phyloP scores from a whole-genome alignment of 2,113 vertebrate genomes.

The Ptilonorhynchus violaceus region DNA sequence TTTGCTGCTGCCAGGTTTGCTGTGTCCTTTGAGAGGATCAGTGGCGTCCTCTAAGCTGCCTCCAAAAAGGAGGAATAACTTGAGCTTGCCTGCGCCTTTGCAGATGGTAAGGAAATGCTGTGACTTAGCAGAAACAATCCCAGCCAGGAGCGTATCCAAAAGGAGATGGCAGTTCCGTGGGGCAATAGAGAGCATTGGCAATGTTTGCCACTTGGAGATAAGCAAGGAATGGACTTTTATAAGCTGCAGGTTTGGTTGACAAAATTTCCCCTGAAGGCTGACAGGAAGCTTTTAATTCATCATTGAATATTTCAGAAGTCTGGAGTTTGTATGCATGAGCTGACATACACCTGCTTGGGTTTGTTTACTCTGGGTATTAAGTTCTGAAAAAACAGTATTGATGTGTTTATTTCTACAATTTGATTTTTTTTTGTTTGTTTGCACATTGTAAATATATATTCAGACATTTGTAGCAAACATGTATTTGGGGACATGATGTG shows the following conservation, averaged over 20 bases:
- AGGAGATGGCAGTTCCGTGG: background rate
- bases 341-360: background rate
- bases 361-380: background rate
- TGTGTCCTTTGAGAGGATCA: background rate
- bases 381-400: background rate
- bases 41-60: background rate
- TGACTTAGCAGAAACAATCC: background rate
- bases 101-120: background rate
- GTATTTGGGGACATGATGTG: background rate
- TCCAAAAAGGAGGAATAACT: background rate
- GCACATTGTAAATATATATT: background rate
- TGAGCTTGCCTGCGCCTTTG: background rate
- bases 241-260: background rate
- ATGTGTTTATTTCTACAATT: background rate
- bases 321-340: background rate
- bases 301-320: background rate
- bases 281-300: background rate
- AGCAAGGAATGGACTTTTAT: background rate
- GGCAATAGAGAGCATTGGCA: background rate
- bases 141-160: background rate
- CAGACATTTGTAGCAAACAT: background rate
- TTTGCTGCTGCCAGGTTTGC: background rate
- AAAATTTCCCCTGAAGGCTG: background rate
- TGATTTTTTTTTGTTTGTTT: background rate
- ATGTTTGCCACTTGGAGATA: background rate